These are phyloP conservation scores for Mirounga angustirostris DNA, from an alignment of 2,113 vertebrate genomes.

Conservation along the genomic window DNA sequence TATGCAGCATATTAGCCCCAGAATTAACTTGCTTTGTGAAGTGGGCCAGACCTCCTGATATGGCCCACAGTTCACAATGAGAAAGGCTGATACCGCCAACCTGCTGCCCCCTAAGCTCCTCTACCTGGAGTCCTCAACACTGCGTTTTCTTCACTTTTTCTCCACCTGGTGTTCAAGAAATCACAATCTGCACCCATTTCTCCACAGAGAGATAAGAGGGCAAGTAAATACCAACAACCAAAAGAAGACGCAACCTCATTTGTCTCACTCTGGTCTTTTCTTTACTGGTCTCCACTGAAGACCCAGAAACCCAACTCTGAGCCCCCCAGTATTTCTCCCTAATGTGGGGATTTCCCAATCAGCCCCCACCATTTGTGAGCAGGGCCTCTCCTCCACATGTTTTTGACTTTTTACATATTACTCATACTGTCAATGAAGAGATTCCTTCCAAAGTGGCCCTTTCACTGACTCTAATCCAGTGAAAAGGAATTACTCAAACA, in stretches of 20 bases:
- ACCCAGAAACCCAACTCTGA: neutral
- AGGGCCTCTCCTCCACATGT: rapidly evolving
- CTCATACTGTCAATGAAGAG: neutral
- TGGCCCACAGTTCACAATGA: neutral
- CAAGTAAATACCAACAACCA: neutral
- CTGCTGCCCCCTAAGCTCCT: too few relatives aligned
- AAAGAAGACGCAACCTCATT: neutral
- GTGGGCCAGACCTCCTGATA: neutral
- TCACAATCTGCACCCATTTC: neutral
- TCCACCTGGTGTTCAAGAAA: neutral
- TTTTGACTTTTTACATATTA: neutral
- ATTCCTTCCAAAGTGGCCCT: neutral
- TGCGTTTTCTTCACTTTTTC: neutral
- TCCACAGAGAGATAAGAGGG: neutral
- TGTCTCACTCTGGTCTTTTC: neutral
- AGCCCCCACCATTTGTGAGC: neutral
- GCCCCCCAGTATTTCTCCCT: neutral
- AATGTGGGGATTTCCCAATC: neutral
- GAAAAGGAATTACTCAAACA: neutral
- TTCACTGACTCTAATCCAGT: neutral
- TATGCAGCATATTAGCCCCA: neutral
- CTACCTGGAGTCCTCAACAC: neutral
- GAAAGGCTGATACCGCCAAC: neutral
- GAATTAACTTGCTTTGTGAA: neutral
- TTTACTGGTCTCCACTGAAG: neutral